Base-by-base conservation (phyloP, 2,113 vertebrate species). In the Calyptomena viridis region DNA sequence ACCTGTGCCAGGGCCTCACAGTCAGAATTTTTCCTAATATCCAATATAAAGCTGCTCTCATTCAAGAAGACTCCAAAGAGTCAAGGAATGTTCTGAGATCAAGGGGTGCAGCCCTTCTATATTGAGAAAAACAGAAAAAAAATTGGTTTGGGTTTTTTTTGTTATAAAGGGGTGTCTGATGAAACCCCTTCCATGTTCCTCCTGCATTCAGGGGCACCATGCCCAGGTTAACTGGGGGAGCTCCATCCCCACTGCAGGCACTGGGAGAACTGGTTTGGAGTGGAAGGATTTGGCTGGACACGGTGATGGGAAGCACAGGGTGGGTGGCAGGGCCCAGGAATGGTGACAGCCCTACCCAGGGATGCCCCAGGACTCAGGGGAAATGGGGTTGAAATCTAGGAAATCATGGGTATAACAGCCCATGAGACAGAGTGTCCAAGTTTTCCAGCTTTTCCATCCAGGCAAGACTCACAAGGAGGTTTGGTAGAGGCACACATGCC, bases 361-460 rank as follows among this genome's bases (percentile, higher is more conserved):
- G 39, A 25, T 75, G 39, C 25, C 17, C 47, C 21, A 15, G 11
- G 35, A 14, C 40, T 47, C n/a, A 7, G 62, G 27, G 27, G 21
- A 20, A 22, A 25, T 10, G 8, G 12, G 35, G 12, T 44, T 42
- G 24, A 63, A 77, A 44, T 39, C 20, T 7, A 2, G 31, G 42
- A 53, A 37, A 37, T 25, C 2, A 0, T 3, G 8, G 11, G 14
- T 35, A 8, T 63, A 67, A 1, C 46, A 42, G 35, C 11, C 46
- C 12, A 1, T 13, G 28, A 49, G 28, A 8, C 3, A 18, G 40
- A 12, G 8, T 10, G 10, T 63, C 15, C 0, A 2, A 15, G 12
- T 42, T 62, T 58, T 73, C 55, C 74, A 81, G 12, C 9, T 66
- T 80, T 72, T 56, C 35, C 50, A 50, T 22, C 46, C 46, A 20